Base-by-base conservation (phyloP, 2,888 invertebrate species). In the Neoscelio sp. region DNA sequence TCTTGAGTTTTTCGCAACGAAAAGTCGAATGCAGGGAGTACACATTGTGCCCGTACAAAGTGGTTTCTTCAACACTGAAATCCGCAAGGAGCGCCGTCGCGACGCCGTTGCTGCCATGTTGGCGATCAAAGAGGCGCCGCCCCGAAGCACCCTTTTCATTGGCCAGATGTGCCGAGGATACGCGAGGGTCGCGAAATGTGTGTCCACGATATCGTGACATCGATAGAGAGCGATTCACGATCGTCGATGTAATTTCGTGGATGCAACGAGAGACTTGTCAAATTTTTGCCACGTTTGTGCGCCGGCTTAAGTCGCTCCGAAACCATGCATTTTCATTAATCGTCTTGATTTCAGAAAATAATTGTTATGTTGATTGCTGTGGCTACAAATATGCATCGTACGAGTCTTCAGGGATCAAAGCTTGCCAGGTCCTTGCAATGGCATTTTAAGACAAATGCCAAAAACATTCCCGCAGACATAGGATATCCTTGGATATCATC, bases 81-180 rank as follows among this genome's bases (percentile, higher is more conserved):
- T 56, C 50, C 74, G 64, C 56, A 62, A 50, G 74, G 46, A 78
- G 68, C 73, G 80, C 54, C 76, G 74, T 67, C 62, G 77, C 77
- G 81, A 73, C 83, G 82, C 84, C 58, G 62, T 46, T 20, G 68
- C 87, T 89, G 87, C 89, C 89, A 89, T 89, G 88, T 89, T 89
- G 89, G 88, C 81, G 81, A 84, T 60, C 80, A 82, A 35, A 73
- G 81, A 86, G 87, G 89, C 89, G 86, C 89, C 89, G 89, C 89
- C 89, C 89, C 85, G 80, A 77, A 81, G 84, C 83, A 83, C 81
- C 81, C 70, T 78, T 78, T 82, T 83, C 82, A 89, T 90, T 90
- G 89, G 88, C 58, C 75, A 54, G 23, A 58, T 40, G 38, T 35
- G 77, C 79, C 78, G 81, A 83, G 71, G 73, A 44, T 80, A 64